phyloP scores from a whole-genome alignment of 2,113 vertebrate species.

The Benthochromis sp. region DNA sequence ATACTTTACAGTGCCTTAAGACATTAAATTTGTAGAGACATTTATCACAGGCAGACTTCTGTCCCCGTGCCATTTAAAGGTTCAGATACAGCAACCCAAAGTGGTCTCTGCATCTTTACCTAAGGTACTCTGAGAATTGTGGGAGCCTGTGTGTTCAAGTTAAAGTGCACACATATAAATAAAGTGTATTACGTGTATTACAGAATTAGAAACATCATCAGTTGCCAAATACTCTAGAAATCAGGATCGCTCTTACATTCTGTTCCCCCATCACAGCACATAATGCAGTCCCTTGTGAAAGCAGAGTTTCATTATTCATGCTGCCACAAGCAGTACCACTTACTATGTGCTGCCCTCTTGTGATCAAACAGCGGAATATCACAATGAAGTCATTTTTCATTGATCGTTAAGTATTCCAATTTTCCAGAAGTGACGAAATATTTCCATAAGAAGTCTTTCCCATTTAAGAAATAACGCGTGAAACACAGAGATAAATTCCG shows the following conservation, averaged over 20 bases:
- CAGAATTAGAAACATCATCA: background rate
- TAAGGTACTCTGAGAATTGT: background rate
- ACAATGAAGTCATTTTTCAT: background rate
- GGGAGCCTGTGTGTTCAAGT: background rate
- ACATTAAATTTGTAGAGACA: background rate
- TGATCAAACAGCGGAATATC: background rate
- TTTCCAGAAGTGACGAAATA: background rate
- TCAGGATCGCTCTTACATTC: background rate
- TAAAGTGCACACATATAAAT: background rate
- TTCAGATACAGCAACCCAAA: conserved; percentile 17
- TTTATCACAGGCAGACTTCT: background rate
- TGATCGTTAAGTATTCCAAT: background rate
- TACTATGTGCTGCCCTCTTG: conserved; percentile 42
- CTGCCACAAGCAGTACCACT: background rate
- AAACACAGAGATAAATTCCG: background rate
- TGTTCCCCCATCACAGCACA: background rate
- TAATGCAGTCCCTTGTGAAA: background rate
- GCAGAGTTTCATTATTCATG: background rate
- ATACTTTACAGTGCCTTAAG: background rate
- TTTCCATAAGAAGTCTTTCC: background rate
- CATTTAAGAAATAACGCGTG: background rate
- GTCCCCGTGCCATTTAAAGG: conserved; percentile 31
- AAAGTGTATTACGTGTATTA: background rate
- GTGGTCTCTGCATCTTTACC: background rate
- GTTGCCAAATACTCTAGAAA: background rate